phyloP scores from a whole-genome alignment of 2,888 invertebrate genomes.

The Liopterus haemorrhoidalis region DNA sequence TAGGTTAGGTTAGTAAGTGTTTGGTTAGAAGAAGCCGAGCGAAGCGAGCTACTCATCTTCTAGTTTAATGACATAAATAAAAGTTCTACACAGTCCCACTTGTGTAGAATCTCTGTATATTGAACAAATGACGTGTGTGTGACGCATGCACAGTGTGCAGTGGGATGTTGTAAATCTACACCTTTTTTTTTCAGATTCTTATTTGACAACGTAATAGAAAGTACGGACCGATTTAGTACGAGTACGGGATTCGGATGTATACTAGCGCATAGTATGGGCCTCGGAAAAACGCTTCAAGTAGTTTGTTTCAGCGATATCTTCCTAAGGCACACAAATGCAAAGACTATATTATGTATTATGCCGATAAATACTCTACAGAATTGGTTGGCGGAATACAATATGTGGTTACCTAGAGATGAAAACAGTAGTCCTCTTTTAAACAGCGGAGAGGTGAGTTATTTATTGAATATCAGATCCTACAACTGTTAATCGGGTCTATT shows the following conservation, averaged over 20 bases:
- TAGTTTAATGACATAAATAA: too few relatives aligned
- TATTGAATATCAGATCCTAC: too few relatives aligned
- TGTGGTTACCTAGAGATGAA: slow-evolving; percentile 84
- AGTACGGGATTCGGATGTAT: slow-evolving; percentile 93
- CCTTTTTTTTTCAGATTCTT: too few relatives aligned
- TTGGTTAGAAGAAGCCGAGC: too few relatives aligned
- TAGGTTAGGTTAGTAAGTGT: too few relatives aligned
- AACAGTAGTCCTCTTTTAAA: slow-evolving; percentile 51
- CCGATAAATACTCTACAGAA: slow-evolving; percentile 98
- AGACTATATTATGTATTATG: slow-evolving; percentile 90
- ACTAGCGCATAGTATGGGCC: slow-evolving; percentile 97
- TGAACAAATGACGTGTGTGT: too few relatives aligned
- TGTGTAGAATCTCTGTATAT: too few relatives aligned
- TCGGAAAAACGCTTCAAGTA: slow-evolving; percentile 94
- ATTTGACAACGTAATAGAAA: slow-evolving; percentile 96
- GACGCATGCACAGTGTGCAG: too few relatives aligned
- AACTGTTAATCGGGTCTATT: too few relatives aligned
- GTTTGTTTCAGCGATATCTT: slow-evolving; percentile 96
- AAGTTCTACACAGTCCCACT: too few relatives aligned
- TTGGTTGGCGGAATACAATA: slow-evolving; percentile 95
- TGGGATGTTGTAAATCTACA: too few relatives aligned
- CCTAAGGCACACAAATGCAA: slow-evolving; percentile 80
- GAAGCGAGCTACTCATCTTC: too few relatives aligned
- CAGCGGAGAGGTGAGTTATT: slow-evolving; percentile 62
- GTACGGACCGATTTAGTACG: slow-evolving; percentile 76